Percentiles rank a stretch among this genome's conserved stretches.
These are phyloP conservation scores for Syrrhaptes paradoxus DNA, from an alignment of 2,113 vertebrate genomes.

Conservation along the genomic window DNA sequence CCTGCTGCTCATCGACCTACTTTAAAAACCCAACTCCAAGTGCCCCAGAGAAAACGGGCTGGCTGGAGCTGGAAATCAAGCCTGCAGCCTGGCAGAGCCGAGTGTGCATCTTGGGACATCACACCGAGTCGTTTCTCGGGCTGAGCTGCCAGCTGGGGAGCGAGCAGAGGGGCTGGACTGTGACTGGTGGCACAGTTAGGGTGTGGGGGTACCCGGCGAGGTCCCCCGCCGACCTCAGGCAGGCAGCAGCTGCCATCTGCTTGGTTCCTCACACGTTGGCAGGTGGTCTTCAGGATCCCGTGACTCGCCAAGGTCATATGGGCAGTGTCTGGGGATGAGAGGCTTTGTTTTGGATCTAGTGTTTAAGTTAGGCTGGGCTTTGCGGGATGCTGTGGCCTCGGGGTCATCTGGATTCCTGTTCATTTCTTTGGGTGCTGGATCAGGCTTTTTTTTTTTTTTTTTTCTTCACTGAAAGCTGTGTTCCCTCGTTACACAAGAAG, in stretches of 20 bases:
- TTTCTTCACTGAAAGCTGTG: background rate
- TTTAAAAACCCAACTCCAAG: background rate
- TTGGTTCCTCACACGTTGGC: background rate
- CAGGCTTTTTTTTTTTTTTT: background rate
- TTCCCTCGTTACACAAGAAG: background rate
- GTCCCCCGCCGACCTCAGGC: background rate
- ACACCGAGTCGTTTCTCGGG: background rate
- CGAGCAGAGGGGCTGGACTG: background rate
- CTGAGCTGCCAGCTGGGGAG: background rate
- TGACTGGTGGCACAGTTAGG: background rate
- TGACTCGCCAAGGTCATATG: background rate
- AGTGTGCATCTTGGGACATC: background rate
- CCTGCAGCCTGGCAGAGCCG: fast-evolving
- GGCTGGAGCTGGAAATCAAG: background rate
- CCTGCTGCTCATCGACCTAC: background rate
- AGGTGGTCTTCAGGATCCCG: background rate
- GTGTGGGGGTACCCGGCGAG: background rate
- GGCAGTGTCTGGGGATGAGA: background rate
- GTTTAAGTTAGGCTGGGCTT: slow-evolving; percentile 9
- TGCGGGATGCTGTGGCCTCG: background rate
- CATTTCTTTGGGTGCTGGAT: background rate
- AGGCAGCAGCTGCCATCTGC: background rate
- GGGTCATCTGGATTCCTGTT: background rate
- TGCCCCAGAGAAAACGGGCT: background rate
- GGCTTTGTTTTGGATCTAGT: slow-evolving; percentile 52